Percentiles rank a stretch among this genome's conserved stretches.
These are phyloP conservation scores for Achatina immaculata DNA, from an alignment of 1,140 invertebrate species.

Conservation along the genomic window DNA sequence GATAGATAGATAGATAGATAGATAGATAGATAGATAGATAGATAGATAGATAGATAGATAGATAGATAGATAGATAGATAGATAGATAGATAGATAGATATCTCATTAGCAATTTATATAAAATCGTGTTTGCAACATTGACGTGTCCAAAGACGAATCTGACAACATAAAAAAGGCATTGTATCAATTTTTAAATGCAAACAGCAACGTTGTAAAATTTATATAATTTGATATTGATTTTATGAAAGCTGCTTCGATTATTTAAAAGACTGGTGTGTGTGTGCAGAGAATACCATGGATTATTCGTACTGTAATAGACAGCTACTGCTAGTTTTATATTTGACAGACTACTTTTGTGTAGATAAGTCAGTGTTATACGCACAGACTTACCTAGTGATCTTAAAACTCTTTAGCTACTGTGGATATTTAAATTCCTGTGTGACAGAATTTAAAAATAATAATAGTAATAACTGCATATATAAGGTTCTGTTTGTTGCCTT, in stretches of 20 bases:
- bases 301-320: not conserved
- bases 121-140: too few relatives aligned
- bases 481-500: too few relatives aligned
- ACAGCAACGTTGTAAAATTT: not conserved
- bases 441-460: too few relatives aligned
- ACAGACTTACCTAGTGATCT: too few relatives aligned
- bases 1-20: slow-evolving; percentile 22
- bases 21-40: slow-evolving; percentile 20
- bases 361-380: too few relatives aligned
- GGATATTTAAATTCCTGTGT: too few relatives aligned
- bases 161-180: too few relatives aligned
- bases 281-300: not conserved
- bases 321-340: not conserved
- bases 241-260: not conserved
- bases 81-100: not conserved
- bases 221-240: not conserved
- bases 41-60: slow-evolving; percentile 23
- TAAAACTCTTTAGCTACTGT: too few relatives aligned
- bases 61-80: slow-evolving; percentile 25
- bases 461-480: too few relatives aligned
- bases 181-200: not conserved
- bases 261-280: not conserved
- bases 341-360: too few relatives aligned
- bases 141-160: too few relatives aligned
- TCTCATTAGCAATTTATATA: too few relatives aligned